Percentiles rank a stretch among this genome's conserved stretches.
phyloP scores from a whole-genome alignment of 2,888 invertebrate genomes.

The Drosophila merina region DNA sequence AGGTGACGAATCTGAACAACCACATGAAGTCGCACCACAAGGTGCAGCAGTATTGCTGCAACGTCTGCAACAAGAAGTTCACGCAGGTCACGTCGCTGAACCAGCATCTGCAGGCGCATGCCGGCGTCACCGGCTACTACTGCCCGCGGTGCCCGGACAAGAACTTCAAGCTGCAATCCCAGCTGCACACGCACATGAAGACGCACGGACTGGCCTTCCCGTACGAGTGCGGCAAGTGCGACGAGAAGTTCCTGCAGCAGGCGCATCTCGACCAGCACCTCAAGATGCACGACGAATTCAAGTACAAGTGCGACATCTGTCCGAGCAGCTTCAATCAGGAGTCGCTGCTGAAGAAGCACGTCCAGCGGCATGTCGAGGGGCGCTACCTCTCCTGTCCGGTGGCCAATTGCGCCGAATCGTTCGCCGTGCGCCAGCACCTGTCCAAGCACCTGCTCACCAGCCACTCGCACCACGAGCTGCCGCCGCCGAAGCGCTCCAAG shows the following conservation, averaged over 20 bases:
- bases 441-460: conserved; percentile 84
- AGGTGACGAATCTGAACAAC: conserved; percentile 84
- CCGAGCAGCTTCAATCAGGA: conserved; percentile 84
- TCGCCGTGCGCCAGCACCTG: conserved; percentile 84
- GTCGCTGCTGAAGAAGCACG: conserved; percentile 83
- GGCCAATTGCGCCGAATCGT: conserved; percentile 83
- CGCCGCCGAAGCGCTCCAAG: conserved; percentile 83
- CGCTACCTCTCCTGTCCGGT: conserved; percentile 84
- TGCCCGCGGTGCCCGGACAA: conserved; percentile 84
- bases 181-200: conserved; percentile 84
- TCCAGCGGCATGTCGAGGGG: conserved; percentile 84
- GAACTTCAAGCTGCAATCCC: conserved; percentile 84
- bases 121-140: conserved; percentile 83
- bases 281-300: conserved; percentile 84
- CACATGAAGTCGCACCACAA: conserved; percentile 85
- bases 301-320: conserved; percentile 84
- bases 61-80: conserved; percentile 84
- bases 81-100: conserved; percentile 84
- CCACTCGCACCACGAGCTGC: conserved; percentile 84
- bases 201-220: conserved; percentile 83
- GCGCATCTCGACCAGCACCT: conserved; percentile 84
- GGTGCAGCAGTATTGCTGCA: conserved; percentile 84
- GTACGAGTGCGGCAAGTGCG: conserved; percentile 83
- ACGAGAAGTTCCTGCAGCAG: conserved; percentile 84
- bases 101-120: conserved; percentile 84